These are phyloP conservation scores for Engraulis encrasicolus DNA, from an alignment of 2,113 vertebrate genomes.

Conservation along the genomic window DNA sequence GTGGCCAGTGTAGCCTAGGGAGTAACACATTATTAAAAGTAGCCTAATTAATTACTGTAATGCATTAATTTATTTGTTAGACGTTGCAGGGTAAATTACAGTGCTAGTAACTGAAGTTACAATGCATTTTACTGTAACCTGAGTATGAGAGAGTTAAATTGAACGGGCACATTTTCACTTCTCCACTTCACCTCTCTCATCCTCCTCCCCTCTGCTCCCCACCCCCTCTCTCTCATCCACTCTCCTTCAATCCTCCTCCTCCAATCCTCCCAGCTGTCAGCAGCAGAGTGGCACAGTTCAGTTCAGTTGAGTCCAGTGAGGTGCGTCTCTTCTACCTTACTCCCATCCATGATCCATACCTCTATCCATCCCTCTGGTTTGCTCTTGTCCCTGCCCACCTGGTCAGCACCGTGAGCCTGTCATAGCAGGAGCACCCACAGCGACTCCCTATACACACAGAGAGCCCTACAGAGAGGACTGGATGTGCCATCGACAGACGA, in stretches of 20 bases:
- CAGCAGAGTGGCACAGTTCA: background rate
- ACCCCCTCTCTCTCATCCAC: background rate
- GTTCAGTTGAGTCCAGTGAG: no score
- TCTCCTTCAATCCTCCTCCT: background rate
- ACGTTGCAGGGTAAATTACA: no score
- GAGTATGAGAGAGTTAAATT: background rate
- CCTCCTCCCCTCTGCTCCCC: background rate
- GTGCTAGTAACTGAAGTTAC: no score
- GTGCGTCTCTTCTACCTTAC: background rate
- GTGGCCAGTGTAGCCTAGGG: no score
- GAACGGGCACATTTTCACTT: background rate
- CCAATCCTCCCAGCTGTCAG: background rate
- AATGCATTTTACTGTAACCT: no score
- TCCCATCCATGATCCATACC: background rate
- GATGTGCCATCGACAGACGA: background rate
- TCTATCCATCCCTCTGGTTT: background rate
- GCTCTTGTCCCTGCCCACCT: background rate
- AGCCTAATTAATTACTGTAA: no score
- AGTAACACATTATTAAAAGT: no score
- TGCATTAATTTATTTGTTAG: no score
- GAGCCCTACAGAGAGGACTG: background rate
- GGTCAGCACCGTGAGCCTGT: background rate
- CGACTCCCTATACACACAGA: no score
- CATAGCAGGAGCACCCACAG: background rate
- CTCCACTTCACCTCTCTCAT: background rate